Base-by-base conservation (phyloP, 1,140 invertebrate species). In the Calliphora vicina region DNA sequence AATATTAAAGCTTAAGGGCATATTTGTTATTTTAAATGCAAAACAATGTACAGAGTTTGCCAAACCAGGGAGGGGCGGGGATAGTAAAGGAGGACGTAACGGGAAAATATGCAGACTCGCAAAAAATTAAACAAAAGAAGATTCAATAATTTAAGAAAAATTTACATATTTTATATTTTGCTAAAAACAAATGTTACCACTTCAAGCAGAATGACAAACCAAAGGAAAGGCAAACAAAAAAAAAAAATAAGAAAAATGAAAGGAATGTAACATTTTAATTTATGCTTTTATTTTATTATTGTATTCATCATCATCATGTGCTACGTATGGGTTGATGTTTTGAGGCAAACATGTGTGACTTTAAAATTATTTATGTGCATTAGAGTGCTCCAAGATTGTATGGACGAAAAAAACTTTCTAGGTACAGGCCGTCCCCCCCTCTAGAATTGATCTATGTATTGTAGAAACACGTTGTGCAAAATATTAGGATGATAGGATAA, bases 21-120 rank as follows among this genome's bases (percentile, higher is more conserved):
- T 67, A 67, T 67, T 67, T 67, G 61, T 23, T 67, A 67, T 67
- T 67, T 67, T 67, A 67, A 67, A 67, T 67, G 61, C 61, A 67
- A 67, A 67, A 67, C 61, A 67, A 23, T 67, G 61, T 67, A 25
- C n/a, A 17, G 50, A 57, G 50, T n/a, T 57, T 35, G 50, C 15
- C 50, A 57, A 57, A 57, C n/a, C 4, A 17, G 50, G 50, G 50
- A 1, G n/a, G 50, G n/a, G 35, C 6, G 35, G 35, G 35, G 35
- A 35, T 35, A 35, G 35, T n/a, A 57, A 67, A 67, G 2, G 20
- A 12, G 61, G 5, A 25, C 0, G 8, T 25, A 25, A 57, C 15
- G 50, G 5, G 15, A 67, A 23, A 23, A 67, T 67, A 10, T 67
- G 61, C 61, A 67, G 20, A 67, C 61, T 57, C n/a, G 10, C 1